Conservation (phyloP, 1,140 invertebrate species). For the Caerostris darwini region DNA sequence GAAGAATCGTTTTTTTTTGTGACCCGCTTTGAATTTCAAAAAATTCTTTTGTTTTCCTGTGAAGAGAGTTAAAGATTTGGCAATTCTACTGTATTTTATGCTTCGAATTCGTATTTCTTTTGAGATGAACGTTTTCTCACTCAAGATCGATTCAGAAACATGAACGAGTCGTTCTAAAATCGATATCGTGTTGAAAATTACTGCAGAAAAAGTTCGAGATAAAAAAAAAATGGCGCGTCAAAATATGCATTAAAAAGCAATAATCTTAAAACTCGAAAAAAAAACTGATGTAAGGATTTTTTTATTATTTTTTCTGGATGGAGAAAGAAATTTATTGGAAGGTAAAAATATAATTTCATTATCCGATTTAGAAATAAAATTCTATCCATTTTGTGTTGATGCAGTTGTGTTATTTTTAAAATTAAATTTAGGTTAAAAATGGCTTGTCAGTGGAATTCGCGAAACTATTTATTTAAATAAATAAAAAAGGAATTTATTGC, state of each 20-base stretch:
- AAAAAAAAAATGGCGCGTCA: background rate
- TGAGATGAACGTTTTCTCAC: background rate
- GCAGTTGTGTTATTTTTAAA: too few relatives aligned
- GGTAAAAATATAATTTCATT: too few relatives aligned
- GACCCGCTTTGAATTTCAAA: constrained; percentile 49
- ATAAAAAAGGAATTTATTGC: too few relatives aligned
- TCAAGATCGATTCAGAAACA: background rate
- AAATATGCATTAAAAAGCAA: background rate
- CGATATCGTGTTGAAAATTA: background rate
- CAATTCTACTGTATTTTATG: background rate
- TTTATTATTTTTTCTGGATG: too few relatives aligned
- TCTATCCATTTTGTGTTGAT: too few relatives aligned
- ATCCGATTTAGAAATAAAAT: too few relatives aligned
- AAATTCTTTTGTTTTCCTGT: constrained; percentile 28
- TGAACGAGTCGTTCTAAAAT: background rate
- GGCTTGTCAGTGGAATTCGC: too few relatives aligned
- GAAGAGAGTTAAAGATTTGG: background rate
- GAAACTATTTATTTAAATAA: too few relatives aligned
- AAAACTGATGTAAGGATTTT: too few relatives aligned
- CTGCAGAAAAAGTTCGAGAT: background rate
- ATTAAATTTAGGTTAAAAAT: too few relatives aligned
- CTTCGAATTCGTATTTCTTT: background rate
- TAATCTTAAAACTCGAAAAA: background rate
- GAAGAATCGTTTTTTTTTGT: constrained; percentile 15
- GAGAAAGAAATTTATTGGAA: too few relatives aligned